Conservation (phyloP, 2,797 vertebrate species). For the Limosa lapponica region DNA sequence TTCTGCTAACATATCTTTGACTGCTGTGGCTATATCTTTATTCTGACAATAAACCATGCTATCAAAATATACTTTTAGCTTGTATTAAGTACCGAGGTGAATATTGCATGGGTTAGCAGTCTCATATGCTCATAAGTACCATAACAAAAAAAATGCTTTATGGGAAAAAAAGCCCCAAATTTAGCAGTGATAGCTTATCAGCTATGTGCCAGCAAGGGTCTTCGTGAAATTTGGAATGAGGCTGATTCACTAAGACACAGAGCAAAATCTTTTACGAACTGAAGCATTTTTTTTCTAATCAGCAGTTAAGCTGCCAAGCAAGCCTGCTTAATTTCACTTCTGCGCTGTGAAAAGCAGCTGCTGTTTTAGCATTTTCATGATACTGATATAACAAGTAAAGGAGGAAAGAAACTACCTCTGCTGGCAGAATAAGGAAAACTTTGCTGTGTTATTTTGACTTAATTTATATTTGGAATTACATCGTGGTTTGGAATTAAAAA, state of each 20-base stretch:
- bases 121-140: not conserved
- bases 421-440: not conserved
- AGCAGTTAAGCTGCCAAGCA: not conserved
- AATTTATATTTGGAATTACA: not conserved
- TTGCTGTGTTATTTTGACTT: not conserved
- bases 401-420: not conserved
- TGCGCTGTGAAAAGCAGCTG: not conserved
- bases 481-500: not conserved
- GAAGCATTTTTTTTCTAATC: not conserved
- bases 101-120: not conserved
- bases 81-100: conserved; percentile 18
- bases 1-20: conserved; percentile 31
- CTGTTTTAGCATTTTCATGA: not conserved
- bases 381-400: not conserved
- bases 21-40: not conserved
- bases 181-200: not conserved
- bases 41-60: not conserved
- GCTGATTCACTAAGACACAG: not conserved
- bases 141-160: not conserved
- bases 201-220: not conserved
- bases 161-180: not conserved
- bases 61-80: conserved; percentile 17
- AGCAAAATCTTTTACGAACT: not conserved
- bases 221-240: not conserved
- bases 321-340: not conserved